Evolutionary conservation across 1,140 invertebrate species (phyloP).

Genomic region (Scaptomyza pallida): DNA sequence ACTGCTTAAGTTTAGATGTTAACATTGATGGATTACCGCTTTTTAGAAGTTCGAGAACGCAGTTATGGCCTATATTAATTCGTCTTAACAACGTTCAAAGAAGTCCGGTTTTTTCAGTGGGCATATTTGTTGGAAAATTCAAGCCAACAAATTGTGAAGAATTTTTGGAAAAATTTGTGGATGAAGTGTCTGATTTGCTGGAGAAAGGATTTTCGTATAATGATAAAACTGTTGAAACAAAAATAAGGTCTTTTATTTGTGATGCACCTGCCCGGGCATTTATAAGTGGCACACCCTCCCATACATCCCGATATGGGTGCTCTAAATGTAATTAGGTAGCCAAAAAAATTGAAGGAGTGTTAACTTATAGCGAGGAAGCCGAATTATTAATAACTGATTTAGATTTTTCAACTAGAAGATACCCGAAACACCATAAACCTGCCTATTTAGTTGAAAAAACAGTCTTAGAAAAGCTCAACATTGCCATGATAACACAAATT

Average conservation of each 20-base stretch:
- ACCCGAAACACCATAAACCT: too few species aligned
- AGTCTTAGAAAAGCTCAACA: too few species aligned
- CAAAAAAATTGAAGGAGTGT: too few species aligned
- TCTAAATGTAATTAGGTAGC: too few species aligned
- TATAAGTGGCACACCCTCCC: conserved; percentile 1
- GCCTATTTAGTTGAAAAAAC: too few species aligned
- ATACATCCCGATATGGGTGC: neutral
- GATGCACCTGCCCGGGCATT: conserved; percentile 7
- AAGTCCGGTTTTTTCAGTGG: neutral
- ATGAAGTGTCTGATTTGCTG: neutral
- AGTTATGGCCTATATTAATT: neutral
- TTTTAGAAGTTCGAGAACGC: neutral
- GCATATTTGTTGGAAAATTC: neutral
- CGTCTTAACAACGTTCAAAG: neutral
- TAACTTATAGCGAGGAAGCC: too few species aligned
- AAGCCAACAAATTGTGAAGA: neutral
- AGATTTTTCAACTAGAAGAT: too few species aligned
- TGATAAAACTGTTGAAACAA: conserved; percentile 1
- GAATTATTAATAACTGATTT: too few species aligned
- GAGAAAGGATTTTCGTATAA: neutral
- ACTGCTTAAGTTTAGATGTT: conserved; percentile 3
- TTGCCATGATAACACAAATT: too few species aligned
- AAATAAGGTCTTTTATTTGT: conserved; percentile 2
- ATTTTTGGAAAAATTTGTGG: conserved; percentile 2
- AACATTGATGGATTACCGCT: conserved; percentile 5